Conservation (phyloP, 2,113 vertebrate genomes). For the Paratilapia polleni region DNA sequence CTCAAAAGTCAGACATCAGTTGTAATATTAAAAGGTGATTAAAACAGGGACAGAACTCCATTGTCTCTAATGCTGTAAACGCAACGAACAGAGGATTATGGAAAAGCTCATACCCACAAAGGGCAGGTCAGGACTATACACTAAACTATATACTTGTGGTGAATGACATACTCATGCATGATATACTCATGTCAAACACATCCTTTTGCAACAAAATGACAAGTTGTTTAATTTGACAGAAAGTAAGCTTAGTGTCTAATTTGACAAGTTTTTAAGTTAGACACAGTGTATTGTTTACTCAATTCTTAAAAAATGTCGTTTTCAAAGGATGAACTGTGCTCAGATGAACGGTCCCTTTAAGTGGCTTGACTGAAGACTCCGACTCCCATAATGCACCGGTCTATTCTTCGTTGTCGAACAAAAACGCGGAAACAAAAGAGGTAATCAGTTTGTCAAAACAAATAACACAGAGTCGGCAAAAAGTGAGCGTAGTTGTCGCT, state of each 20-base stretch:
- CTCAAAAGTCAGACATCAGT: neutral
- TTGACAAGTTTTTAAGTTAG: neutral
- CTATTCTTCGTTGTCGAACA: conserved; percentile 51
- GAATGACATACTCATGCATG: neutral
- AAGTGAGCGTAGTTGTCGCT: conserved; percentile 47
- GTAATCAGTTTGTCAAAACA: conserved; percentile 70
- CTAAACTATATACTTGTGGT: neutral
- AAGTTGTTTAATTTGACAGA: too few species aligned
- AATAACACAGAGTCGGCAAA: conserved; percentile 41
- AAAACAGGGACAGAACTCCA: too few species aligned
- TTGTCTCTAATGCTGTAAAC: neutral
- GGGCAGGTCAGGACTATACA: too few species aligned
- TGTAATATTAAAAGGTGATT: neutral
- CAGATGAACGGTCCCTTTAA: conserved; percentile 48
- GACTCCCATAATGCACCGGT: conserved; percentile 70
- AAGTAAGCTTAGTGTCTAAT: too few species aligned
- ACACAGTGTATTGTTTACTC: neutral
- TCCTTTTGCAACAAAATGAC: neutral
- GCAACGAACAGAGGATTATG: too few species aligned
- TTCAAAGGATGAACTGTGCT: neutral
- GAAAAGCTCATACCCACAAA: too few species aligned
- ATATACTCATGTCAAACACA: neutral
- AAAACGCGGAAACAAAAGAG: conserved; percentile 80
- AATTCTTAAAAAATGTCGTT: neutral
- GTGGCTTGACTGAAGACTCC: conserved; percentile 12